Conservation (phyloP, 2,797 vertebrate genomes). For the Pitangus sulphuratus region DNA sequence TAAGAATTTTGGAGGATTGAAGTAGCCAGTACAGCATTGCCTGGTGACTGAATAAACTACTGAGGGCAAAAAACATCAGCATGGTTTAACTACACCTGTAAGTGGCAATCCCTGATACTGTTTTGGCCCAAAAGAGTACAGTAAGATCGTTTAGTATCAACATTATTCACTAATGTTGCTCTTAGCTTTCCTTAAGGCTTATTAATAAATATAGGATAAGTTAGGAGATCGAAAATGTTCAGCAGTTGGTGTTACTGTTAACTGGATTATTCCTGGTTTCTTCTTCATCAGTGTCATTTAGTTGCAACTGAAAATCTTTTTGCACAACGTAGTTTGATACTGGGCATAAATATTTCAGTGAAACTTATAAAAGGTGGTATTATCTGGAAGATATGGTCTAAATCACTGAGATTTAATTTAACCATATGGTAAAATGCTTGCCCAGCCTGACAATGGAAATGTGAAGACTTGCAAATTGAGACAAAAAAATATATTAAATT, state of each 20-base stretch:
- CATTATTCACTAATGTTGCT: not conserved
- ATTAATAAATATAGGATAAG: not conserved
- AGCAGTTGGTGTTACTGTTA: not conserved
- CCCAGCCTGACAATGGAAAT: not conserved
- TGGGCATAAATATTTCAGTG: not conserved
- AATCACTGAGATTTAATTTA: not conserved
- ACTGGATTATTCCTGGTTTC: not conserved
- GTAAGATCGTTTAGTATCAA: not conserved
- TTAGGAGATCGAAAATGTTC: not conserved
- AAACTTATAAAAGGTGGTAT: not conserved
- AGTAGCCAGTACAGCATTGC: not conserved
- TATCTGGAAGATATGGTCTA: not conserved
- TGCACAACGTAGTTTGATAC: not conserved
- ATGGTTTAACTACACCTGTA: not conserved
- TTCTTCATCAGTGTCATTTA: not conserved
- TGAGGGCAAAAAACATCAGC: not conserved
- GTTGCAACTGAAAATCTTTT: not conserved
- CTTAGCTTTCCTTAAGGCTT: not conserved
- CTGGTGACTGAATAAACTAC: not conserved
- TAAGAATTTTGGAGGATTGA: not conserved
- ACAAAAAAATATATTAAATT: not conserved
- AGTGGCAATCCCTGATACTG: fast-evolving
- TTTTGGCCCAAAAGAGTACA: not conserved
- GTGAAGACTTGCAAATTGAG: not conserved
- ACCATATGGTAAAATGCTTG: not conserved